Evolutionary conservation across 2,888 invertebrate genomes (phyloP).

Genomic region (Drosophila lutescens): DNA sequence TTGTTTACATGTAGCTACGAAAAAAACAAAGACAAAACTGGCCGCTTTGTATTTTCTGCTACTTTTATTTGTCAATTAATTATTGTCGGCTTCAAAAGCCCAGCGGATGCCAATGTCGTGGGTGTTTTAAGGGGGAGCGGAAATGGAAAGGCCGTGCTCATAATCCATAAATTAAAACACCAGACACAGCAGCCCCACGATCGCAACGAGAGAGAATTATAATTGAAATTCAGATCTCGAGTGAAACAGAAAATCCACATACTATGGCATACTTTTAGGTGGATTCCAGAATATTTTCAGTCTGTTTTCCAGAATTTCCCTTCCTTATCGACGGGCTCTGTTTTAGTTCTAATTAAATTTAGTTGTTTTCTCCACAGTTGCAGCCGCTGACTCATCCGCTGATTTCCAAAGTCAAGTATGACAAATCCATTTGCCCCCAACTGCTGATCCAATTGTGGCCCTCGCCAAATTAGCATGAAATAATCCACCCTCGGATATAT

Average conservation of each 20-base stretch:
- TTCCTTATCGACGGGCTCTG: constrained; percentile 11
- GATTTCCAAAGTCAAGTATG: constrained; percentile 59
- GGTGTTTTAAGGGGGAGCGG: constrained; percentile 11
- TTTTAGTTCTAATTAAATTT: constrained; percentile 51
- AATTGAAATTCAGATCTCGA: constrained; percentile 23
- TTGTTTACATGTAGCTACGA: constrained; percentile 38
- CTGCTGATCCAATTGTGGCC: constrained; percentile 28
- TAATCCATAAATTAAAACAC: constrained; percentile 59
- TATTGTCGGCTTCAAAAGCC: constrained; percentile 37
- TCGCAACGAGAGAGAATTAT: constrained; percentile 29
- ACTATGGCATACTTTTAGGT: constrained; percentile 63
- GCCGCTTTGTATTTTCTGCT: constrained; percentile 24
- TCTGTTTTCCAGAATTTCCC: constrained; percentile 6
- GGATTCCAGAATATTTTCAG: not conserved
- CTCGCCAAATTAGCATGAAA: constrained; percentile 62
- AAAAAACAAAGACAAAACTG: constrained; percentile 11
- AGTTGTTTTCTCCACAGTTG: constrained; percentile 26
- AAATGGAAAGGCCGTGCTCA: constrained; percentile 36
- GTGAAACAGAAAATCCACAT: not conserved
- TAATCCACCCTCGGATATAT: constrained; percentile 59
- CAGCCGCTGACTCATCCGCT: constrained; percentile 61
- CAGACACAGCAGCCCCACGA: constrained; percentile 39
- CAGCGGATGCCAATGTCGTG: constrained; percentile 13
- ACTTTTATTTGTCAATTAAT: constrained; percentile 46
- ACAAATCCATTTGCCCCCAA: constrained; percentile 48